Base-by-base conservation (phyloP, 1,140 invertebrate species). In the Lepidurus couesii region DNA sequence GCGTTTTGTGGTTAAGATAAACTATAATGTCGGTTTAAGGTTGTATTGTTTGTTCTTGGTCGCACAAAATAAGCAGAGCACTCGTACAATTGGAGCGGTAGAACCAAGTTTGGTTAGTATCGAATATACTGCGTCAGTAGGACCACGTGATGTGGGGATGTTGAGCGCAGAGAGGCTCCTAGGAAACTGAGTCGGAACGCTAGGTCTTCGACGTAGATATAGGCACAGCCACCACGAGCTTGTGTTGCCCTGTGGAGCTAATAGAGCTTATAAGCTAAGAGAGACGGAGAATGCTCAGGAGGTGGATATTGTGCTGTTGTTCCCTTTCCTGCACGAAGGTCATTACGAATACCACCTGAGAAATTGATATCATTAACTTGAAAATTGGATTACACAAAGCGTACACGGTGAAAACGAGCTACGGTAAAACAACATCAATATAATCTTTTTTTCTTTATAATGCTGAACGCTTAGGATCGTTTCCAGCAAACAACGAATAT, bases 321-420 rank as follows among this genome's bases (percentile, higher is more conserved):
- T 21, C 53, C 21, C 13, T 65, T 65, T 65, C 53, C 21, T 1
- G 16, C 16, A 21, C 53, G n/a, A 21, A 65, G n/a, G 53, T 65
- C 53, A 65, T 65, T 65, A 65, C 53, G 53, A 65, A 65, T 65
- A 65, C 53, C 53, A 65, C 53, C n/a, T 65, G 53, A 65, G 53
- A 65, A 65, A 65, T 65, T 13, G 16, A 21, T 65, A 21, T 21
- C n/a, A 65, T 65, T 65, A 65, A 21, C 53, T 13, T n/a, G 16
- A 16, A 65, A 21, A 65, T 65, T 65, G 53, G 53, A 65, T 65
- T 65, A 65, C 53, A 65, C 53, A 65, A 65, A 65, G 53, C 16
- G 21, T n/a, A 65, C 21, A 65, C 16, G 16, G 53, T 16, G 53
- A 65, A 21, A 65, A 65, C 9, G n/a, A 16, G 9, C 13, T 65